Evolutionary conservation across 64 coral and sea anemone genomes (phyloP), one percentile per base, ranked within the genome.

Genomic region (Montipora cactus): DNA sequence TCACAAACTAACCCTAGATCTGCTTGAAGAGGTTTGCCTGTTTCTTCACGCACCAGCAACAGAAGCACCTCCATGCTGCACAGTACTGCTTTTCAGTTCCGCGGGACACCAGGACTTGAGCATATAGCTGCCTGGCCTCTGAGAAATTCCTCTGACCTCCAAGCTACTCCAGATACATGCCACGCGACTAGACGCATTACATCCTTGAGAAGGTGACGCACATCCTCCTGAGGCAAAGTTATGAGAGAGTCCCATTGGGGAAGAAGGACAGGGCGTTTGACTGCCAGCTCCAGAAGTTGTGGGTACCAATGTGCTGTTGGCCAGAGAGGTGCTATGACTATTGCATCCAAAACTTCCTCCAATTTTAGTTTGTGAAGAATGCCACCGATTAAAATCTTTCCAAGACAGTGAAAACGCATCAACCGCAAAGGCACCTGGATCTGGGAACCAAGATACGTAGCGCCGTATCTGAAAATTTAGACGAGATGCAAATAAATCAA

Each of bases 311-410:
- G 46, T 59, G 87, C 73, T 23, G 73, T 74, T 66, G 92, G 92
- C 92, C 92, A 93, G 50, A 93, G 75, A 19, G 92, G 92, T 48
- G 92, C 88, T 6, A 93, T 71, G 37, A 93, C 11, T 13, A 93
- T 16, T 16, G 78, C 57, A 12, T 76, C 44, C 44, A 22, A 47
- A 71, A 88, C 58, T n/a, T 19, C 15, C 47, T 93, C 68, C 75
- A 44, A 45, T 48, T 21, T 53, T 67, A 83, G 44, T 14, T 92
- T 58, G 47, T 57, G 48, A 57, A 57, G 53, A 57, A 57, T 57
- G 0, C 53, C 0, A 57, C 53, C 11, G 53, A 94, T 59, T 94
- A 47, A 88, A 52, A 48, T 57, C 53, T 11, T 57, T 5, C 53
- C 53, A 57, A 57, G 53, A 57, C 11, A 57, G 53, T 64, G 61